A percentile compares a stretch with the other conserved stretches of the same genome.
Evolutionary conservation across 2,113 vertebrate genomes (phyloP).

Genomic region (Meleagris gallopavo): DNA sequence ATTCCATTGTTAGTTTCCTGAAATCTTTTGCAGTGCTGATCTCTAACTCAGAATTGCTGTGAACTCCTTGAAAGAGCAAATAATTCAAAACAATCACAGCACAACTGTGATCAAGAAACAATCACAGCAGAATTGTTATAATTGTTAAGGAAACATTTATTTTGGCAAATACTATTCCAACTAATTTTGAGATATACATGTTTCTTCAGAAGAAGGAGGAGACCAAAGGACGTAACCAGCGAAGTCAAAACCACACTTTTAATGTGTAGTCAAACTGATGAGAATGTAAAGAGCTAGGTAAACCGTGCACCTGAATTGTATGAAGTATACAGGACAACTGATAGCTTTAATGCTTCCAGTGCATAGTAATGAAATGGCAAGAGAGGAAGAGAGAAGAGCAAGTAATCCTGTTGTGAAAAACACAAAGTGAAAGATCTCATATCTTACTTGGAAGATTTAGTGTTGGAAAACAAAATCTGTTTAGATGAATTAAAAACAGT

Average conservation of each 20-base stretch:
- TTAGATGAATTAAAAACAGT: background rate
- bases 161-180: background rate
- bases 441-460: background rate
- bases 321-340: background rate
- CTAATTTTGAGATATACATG: background rate
- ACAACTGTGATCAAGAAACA: background rate
- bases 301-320: background rate
- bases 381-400: background rate
- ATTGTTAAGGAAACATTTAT: background rate
- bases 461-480: background rate
- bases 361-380: background rate
- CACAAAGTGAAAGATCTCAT: background rate
- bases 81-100: background rate
- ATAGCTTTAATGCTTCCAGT: background rate
- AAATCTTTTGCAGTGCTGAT: background rate
- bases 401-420: background rate
- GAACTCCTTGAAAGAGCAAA: background rate
- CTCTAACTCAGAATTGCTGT: background rate
- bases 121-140: background rate
- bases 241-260: background rate
- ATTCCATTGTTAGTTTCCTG: background rate
- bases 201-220: background rate
- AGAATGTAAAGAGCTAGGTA: background rate
- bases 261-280: background rate
- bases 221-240: background rate